Conservation (phyloP, 2,888 invertebrate genomes). For the Chloroclystis v-ata region DNA sequence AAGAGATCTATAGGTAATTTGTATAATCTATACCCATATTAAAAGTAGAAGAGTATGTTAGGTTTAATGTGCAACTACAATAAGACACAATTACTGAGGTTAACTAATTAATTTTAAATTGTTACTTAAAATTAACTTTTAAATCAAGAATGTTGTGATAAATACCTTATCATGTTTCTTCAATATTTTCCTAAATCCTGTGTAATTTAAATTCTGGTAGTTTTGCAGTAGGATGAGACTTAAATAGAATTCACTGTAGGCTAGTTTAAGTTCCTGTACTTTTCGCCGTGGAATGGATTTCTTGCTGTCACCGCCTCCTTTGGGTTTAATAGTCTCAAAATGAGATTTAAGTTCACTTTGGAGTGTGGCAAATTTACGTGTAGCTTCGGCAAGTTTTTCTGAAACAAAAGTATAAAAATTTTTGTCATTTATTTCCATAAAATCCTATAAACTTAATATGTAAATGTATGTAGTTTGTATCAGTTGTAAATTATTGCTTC, state of each 20-base stretch:
- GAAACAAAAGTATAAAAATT: slow-evolving; percentile 32
- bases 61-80: no score
- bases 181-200: slow-evolving; percentile 98
- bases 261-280: slow-evolving; percentile 94
- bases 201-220: slow-evolving; percentile 98
- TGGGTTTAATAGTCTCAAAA: slow-evolving; percentile 75
- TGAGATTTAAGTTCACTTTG: slow-evolving; percentile 89
- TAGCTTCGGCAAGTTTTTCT: slow-evolving; percentile 99
- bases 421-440: no score
- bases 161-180: slow-evolving; percentile 99
- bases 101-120: background rate
- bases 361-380: slow-evolving; percentile 93
- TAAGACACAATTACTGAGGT: no score
- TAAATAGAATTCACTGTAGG: slow-evolving; percentile 98
- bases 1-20: no score
- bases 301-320: slow-evolving; percentile 60
- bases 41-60: no score
- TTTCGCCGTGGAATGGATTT: slow-evolving; percentile 85
- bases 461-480: no score
- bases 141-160: slow-evolving; percentile 2
- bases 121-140: no score
- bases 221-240: slow-evolving; percentile 97
- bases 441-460: no score
- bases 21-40: no score
- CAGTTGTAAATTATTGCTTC: no score